Percentiles rank a stretch among this genome's conserved stretches.
Evolutionary conservation across 1,140 invertebrate species (phyloP).

Genomic region (Cyclargus thomasi): DNA sequence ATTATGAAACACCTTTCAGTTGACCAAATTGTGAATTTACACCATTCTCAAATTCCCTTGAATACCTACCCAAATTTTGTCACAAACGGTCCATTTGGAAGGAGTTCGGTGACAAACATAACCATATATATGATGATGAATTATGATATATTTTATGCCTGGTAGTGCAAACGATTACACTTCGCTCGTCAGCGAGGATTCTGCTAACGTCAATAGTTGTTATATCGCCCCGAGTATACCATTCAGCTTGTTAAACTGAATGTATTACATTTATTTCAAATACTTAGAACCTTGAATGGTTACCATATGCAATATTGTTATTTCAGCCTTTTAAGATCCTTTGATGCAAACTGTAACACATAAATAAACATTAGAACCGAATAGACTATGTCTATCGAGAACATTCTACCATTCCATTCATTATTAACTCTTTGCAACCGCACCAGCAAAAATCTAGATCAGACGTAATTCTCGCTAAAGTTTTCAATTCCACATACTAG

Average conservation of each 20-base stretch:
- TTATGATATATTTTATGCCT: no score
- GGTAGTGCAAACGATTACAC: no score
- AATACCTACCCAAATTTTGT: no score
- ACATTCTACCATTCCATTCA: background rate
- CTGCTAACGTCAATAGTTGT: background rate
- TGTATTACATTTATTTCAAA: no score
- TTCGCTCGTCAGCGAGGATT: background rate
- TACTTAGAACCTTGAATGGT: no score
- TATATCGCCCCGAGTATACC: background rate
- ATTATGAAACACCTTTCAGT: no score
- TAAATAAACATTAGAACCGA: background rate
- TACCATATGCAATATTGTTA: background rate
- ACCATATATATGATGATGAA: no score
- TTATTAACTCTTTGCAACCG: background rate
- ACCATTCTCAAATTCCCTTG: no score
- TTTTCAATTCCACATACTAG: slow-evolving; percentile 22
- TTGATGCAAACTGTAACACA: background rate
- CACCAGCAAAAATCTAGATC: slow-evolving; percentile 1
- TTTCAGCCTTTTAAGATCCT: no score
- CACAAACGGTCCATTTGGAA: no score
- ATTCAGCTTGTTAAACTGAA: background rate
- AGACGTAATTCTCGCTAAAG: slow-evolving; percentile 15
- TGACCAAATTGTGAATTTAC: no score
- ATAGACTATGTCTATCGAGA: background rate
- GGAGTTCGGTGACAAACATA: no score